A percentile compares a stretch with the other conserved stretches of the same genome.
Conservation (phyloP, 2,113 vertebrate species). For the Aegotheles bennettii region DNA sequence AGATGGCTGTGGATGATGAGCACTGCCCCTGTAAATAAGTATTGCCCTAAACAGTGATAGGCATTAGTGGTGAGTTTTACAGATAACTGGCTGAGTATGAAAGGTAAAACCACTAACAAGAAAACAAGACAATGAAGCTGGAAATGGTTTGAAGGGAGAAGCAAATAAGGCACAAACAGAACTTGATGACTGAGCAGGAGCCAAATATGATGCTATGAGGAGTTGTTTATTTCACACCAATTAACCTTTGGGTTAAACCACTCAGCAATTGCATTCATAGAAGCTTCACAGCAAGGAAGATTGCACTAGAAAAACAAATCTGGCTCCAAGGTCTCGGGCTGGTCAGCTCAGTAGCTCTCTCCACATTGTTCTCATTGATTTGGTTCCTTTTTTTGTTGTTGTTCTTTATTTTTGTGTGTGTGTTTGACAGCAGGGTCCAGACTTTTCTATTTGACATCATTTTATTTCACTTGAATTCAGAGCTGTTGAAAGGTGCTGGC, state of each 20-base stretch:
- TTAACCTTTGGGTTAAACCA: conserved; percentile 7
- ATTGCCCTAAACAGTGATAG: background rate
- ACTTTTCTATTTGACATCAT: background rate
- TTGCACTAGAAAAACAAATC: background rate
- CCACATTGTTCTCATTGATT: background rate
- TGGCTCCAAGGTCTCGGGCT: background rate
- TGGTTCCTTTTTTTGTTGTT: too few relatives aligned
- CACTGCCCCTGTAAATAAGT: background rate
- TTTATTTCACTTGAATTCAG: background rate
- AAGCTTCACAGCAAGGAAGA: background rate
- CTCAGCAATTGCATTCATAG: background rate
- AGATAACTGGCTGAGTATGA: background rate
- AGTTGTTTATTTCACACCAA: conserved; percentile 3
- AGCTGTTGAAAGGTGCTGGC: background rate
- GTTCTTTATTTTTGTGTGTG: too few relatives aligned
- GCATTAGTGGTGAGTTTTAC: background rate
- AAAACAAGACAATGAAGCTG: background rate
- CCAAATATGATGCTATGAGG: background rate
- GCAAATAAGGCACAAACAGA: background rate
- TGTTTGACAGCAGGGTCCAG: background rate
- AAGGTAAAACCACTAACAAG: background rate
- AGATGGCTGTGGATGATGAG: background rate
- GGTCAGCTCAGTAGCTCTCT: background rate
- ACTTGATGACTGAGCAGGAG: background rate
- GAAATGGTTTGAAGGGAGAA: background rate